A percentile compares a stretch with the other conserved stretches of the same genome.
Conservation (phyloP, 2,113 vertebrate species). For the Cathartes aura region DNA sequence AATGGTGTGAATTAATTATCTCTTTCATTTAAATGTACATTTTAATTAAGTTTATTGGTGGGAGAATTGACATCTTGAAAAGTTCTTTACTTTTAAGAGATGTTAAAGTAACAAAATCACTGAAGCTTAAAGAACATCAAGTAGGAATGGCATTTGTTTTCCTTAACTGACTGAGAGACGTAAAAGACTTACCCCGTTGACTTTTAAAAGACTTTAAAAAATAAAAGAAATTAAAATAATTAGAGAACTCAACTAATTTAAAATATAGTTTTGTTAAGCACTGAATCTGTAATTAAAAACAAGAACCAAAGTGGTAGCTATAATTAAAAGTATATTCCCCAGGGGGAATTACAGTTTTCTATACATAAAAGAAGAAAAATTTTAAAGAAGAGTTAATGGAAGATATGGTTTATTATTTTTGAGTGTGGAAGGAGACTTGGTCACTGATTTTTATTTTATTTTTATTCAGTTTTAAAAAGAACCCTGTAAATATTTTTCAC, state of each 20-base stretch:
- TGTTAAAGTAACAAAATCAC: conserved; percentile 56
- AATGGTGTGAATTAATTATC: conserved; percentile 70
- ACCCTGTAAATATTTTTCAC: conserved; percentile 11
- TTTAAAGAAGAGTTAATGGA: background rate
- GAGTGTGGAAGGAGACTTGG: background rate
- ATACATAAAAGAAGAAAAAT: background rate
- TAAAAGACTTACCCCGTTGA: background rate
- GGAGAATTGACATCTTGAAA: conserved; percentile 52
- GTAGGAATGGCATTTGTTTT: conserved; percentile 45
- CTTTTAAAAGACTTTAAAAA: background rate
- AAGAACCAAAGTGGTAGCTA: background rate
- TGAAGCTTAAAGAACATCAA: conserved; percentile 28
- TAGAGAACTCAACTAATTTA: background rate
- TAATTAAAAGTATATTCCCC: background rate
- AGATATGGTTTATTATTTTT: background rate
- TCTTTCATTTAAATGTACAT: conserved; percentile 67
- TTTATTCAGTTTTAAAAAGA: conserved; percentile 38
- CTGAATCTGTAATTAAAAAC: background rate
- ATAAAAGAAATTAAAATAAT: background rate
- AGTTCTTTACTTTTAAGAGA: conserved; percentile 19
- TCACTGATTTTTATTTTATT: background rate
- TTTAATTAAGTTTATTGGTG: conserved; percentile 67
- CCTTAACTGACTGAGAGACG: background rate
- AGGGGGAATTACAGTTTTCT: background rate
- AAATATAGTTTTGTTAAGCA: background rate